phyloP scores from a whole-genome alignment of 1,140 invertebrate genomes.

The Cyphomyrmex costatus region DNA sequence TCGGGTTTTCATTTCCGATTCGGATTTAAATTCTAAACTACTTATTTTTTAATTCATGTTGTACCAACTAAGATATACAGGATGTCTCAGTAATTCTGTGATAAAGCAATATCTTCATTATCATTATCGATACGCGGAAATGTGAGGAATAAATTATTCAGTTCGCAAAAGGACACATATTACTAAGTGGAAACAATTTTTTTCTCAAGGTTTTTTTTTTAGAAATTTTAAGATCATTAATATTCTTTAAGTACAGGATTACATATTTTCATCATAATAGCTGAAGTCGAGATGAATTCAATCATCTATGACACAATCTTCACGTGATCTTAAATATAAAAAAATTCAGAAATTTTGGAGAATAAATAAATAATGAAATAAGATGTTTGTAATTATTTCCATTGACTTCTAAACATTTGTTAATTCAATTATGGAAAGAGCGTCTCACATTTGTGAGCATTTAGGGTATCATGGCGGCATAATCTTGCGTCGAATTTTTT shows the following conservation, averaged over 20 bases:
- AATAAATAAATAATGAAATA: slow-evolving; percentile 1
- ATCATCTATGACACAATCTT: neutral
- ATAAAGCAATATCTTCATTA: no score
- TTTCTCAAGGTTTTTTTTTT: neutral
- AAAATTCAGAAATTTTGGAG: neutral
- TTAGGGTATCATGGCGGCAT: neutral
- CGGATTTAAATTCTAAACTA: slow-evolving; percentile 53
- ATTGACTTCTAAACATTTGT: slow-evolving; percentile 15
- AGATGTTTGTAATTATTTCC: neutral
- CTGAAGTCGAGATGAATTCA: neutral
- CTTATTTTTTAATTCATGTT: slow-evolving; percentile 9
- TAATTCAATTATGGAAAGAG: slow-evolving; percentile 8
- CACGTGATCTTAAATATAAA: neutral
- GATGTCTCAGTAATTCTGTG: no score
- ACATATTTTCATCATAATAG: slow-evolving; percentile 5
- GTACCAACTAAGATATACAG: no score
- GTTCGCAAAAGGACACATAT: neutral
- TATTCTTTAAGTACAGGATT: neutral
- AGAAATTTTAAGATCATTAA: neutral
- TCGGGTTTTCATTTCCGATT: slow-evolving; percentile 73
- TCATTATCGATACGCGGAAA: no score
- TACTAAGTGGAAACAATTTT: neutral
- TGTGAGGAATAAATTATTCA: neutral
- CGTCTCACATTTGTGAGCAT: neutral
- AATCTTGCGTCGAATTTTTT: neutral